Evolutionary conservation across 2,113 vertebrate species (phyloP), one percentile per base, ranked within the genome.

Genomic region (Hydrolagus affinis): DNA sequence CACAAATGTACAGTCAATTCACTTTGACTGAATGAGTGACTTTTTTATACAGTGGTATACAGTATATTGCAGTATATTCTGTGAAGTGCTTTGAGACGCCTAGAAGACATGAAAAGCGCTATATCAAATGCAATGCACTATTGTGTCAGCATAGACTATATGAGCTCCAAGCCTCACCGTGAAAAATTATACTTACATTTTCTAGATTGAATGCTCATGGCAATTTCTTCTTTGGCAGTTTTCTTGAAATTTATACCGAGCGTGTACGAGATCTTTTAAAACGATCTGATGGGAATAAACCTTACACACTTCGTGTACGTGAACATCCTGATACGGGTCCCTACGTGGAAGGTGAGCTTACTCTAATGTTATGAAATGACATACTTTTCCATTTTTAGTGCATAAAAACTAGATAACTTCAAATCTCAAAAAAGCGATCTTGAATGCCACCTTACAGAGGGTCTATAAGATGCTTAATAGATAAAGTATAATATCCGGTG

Each of bases 221-320:
- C 17, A 86, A 59, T 88, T 77, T 77, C 10, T 30, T 86, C 69
- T 88, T 59, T 83, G 15, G 25, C 88, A 99, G 97, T 90, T 99
- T 99, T 88, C 92, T 98, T 87, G 97, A 99, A 95, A 98, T 99
- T 90, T 99, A 99, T 87, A 99, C 99, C 0, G 98, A 99, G 87
- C 96, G 95, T 0, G 98, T 99, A 0, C 91, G 97, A 74, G 98
- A 99, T 90, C 89, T 99, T 85, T 89, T 99, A 77, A 93, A 92
- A 59, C 90, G 90, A 59, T 89, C 94, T 32, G 94, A 95, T 85
- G 89, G 88, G 88, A 97, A 96, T 89, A 98, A 96, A 85, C 94
- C 95, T 60, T 91, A 91, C 4, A 92, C 93, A 0, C 90, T 96
- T 25, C 91, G 92, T 57, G 89, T 88, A 0, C 89, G 91, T 44